These are phyloP conservation scores for Daphoenositta chrysoptera DNA, from an alignment of 2,113 vertebrate genomes.

Conservation along the genomic window DNA sequence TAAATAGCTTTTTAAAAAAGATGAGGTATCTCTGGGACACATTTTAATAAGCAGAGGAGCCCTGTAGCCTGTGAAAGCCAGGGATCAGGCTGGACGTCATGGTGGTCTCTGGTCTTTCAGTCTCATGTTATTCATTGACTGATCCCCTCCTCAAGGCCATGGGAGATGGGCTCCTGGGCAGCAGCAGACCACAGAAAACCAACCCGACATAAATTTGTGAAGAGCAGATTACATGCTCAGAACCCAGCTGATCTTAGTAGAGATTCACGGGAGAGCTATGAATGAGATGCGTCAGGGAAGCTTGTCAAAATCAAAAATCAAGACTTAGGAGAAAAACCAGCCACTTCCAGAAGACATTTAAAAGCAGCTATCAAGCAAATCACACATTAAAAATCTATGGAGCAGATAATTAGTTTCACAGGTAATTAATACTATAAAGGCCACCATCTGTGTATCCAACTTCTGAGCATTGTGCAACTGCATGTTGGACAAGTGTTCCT, in stretches of 20 bases:
- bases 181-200: not conserved
- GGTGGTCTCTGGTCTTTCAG: not conserved
- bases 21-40: not conserved
- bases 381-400: not conserved
- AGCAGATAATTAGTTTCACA: not conserved
- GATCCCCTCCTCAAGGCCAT: not conserved
- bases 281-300: not conserved
- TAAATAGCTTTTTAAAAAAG: not conserved
- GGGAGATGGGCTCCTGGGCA: not conserved
- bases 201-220: not conserved
- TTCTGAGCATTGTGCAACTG: not conserved
- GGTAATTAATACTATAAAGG: not conserved
- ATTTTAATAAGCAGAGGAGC: not conserved
- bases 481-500: not conserved
- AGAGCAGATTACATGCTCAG: rapidly evolving
- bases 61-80: not conserved
- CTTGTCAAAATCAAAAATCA: not conserved
- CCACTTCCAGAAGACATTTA: not conserved
- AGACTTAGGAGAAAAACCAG: not conserved
- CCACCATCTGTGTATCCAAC: not conserved
- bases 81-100: rapidly evolving
- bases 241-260: not conserved
- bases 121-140: not conserved
- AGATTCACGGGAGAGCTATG: not conserved
- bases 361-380: not conserved